Percentiles rank a stretch among this genome's conserved stretches.
phyloP scores from a whole-genome alignment of 2,113 vertebrate species.

The Pseudorasbora parva region DNA sequence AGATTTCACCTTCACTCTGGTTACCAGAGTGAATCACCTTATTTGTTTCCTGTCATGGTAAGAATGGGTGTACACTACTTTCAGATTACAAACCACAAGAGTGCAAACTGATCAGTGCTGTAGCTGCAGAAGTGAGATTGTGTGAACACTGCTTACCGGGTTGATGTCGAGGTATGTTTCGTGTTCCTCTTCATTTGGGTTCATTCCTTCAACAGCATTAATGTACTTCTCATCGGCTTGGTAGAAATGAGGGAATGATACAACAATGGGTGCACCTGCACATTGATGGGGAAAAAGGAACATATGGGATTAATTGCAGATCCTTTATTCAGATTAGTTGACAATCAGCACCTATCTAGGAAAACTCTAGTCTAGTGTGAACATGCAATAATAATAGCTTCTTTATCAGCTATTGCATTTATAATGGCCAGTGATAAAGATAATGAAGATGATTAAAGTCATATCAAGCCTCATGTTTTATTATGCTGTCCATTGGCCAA shows the following conservation, averaged over 20 bases:
- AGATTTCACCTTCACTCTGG: conserved; percentile 9
- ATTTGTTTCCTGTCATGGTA: not conserved
- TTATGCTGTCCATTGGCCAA: not conserved
- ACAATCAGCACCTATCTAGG: not conserved
- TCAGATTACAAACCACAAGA: not conserved
- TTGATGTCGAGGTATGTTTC: conserved; percentile 95
- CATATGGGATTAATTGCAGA: conserved; percentile 22
- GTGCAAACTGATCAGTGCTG: not conserved
- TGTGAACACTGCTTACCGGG: conserved; percentile 78
- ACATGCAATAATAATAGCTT: not conserved
- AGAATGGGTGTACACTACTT: not conserved
- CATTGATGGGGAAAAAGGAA: conserved; percentile 3
- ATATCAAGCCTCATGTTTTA: not conserved
- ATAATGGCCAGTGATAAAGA: not conserved
- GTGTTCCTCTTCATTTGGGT: conserved; percentile 89
- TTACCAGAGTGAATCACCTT: not conserved
- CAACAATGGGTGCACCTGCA: conserved; percentile 90
- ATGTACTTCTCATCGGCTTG: conserved; percentile 85
- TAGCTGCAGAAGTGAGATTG: not conserved
- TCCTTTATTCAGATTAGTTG: not conserved
- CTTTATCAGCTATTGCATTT: conserved; percentile 7
- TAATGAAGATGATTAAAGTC: not conserved
- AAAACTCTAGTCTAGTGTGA: not conserved
- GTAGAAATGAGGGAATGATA: conserved; percentile 97
- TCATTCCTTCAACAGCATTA: conserved; percentile 85